Base-by-base conservation (phyloP, 2,113 vertebrate genomes). In the Tragelaphus strepsiceros region DNA sequence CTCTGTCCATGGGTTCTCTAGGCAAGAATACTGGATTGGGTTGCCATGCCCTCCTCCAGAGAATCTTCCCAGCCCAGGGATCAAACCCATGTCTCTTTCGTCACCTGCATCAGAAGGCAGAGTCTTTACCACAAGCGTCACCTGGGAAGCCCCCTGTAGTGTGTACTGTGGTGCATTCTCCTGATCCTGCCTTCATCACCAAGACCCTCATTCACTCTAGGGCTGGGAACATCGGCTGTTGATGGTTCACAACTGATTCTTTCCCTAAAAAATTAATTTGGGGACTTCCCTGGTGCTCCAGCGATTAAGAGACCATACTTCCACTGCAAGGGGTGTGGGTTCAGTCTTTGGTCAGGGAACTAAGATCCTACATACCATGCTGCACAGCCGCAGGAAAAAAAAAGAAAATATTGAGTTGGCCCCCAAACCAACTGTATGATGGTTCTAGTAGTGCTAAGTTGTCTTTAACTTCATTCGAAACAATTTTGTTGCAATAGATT, bases 401-500 rank as follows among this genome's bases (percentile, higher is more conserved):
- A 71, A 43, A 22, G 35, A 43, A 74, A 74, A 74, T 74, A 77
- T 4, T 77, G 39, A 43, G 6, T 77, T 77, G 22, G 71, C 35
- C 35, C 22, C 0, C 2, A 71, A 71, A 71, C 19, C 67, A 39
- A 22, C 67, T 14, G 6, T 43, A 43, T 0, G 2, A 43, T 77
- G 22, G 35, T 43, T 74, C 71, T 43, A 43, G 35, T 15, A 43
- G 22, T 77, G 71, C 35, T 71, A 22, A 71, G n/a, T 39, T 39
- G 19, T 71, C 19, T 39, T 77, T 77, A 43, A 43, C 35, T 13
- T 43, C 21, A 77, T 77, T 43, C 0, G 2, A 77, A 77, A 77
- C 71, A 43, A 77, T 77, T 43, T n/a, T 43, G 71, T 77, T 77
- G 24, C 39, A 43, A 2, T 4, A 26, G 71, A 43, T 43, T 43